phyloP scores from a whole-genome alignment of 1,140 invertebrate genomes.

The Drosophila fuyamai region DNA sequence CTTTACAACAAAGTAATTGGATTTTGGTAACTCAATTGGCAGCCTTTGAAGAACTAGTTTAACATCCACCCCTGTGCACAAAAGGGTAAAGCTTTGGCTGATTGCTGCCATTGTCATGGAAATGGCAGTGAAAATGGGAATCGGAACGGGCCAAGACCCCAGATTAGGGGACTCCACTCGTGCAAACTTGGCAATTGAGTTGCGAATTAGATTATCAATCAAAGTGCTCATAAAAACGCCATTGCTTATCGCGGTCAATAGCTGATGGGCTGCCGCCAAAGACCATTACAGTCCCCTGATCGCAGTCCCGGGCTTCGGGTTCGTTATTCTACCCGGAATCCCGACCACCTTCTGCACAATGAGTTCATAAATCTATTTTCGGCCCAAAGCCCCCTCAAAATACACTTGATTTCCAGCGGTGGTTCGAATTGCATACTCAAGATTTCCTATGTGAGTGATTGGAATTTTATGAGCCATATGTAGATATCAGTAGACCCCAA shows the following conservation, averaged over 20 bases:
- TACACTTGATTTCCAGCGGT: constrained; percentile 34
- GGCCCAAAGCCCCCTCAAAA: constrained; percentile 18
- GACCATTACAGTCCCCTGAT: constrained; percentile 9
- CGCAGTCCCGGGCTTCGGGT: constrained; percentile 4
- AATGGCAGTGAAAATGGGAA: constrained; percentile 23
- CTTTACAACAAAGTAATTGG: constrained; percentile 22
- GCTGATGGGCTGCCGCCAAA: constrained; percentile 33
- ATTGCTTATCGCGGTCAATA: constrained; percentile 32
- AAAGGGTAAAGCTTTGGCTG: constrained; percentile 27
- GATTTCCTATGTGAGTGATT: neutral
- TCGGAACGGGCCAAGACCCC: constrained; percentile 21
- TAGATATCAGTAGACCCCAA: constrained; percentile 14
- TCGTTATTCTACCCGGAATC: constrained; percentile 12
- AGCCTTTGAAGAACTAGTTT: constrained; percentile 45
- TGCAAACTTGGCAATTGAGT: constrained; percentile 50
- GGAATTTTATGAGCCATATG: constrained; percentile 1
- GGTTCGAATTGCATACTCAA: constrained; percentile 11
- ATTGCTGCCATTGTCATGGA: constrained; percentile 46
- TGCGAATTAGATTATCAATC: constrained; percentile 52
- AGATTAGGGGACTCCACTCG: constrained; percentile 25
- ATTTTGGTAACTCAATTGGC: constrained; percentile 42
- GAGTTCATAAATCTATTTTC: constrained; percentile 64
- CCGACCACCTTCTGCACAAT: constrained; percentile 14
- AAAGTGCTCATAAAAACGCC: constrained; percentile 50
- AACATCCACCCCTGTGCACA: neutral